phyloP scores from a whole-genome alignment of 2,888 invertebrate genomes.

The Agrilus biguttatus region DNA sequence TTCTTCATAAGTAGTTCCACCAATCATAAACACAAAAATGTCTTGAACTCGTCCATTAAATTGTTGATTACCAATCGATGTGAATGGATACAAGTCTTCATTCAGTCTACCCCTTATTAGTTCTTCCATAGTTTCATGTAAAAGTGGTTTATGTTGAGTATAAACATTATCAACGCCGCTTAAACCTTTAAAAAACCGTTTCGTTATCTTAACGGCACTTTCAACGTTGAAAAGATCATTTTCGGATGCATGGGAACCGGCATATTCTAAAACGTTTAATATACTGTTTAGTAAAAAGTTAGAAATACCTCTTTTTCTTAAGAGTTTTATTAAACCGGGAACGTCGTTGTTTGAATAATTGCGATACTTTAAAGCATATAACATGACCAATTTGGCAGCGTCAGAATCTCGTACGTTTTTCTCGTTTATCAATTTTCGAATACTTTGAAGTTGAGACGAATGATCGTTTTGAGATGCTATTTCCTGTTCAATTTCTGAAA shows the following conservation, averaged over 20 bases:
- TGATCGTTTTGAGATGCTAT: conserved; percentile 79
- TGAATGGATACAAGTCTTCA: conserved; percentile 69
- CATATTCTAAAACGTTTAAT: conserved; percentile 63
- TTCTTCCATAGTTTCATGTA: conserved; percentile 82
- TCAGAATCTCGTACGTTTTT: conserved; percentile 59
- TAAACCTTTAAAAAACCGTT: conserved; percentile 74
- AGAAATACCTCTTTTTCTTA: conserved; percentile 58
- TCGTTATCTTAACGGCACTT: conserved; percentile 78
- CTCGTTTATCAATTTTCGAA: conserved; percentile 64
- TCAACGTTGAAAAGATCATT: conserved; percentile 73
- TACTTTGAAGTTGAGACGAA: conserved; percentile 58
- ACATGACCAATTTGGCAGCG: conserved; percentile 72
- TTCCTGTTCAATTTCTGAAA: conserved; percentile 90
- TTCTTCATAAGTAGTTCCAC: conserved; percentile 95
- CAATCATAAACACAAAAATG: conserved; percentile 91
- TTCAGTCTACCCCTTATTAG: conserved; percentile 80
- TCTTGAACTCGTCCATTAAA: conserved; percentile 64
- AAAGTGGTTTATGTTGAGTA: conserved; percentile 91
- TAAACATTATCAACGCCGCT: conserved; percentile 98
- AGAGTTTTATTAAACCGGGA: conserved; percentile 54
- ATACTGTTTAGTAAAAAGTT: conserved; percentile 45
- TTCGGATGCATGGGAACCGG: conserved; percentile 66
- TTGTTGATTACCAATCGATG: conserved; percentile 43
- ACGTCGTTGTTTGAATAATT: conserved; percentile 76
- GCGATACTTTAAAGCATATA: conserved; percentile 91